Evolutionary conservation across 1,140 invertebrate genomes (phyloP).

Genomic region (Maconellicoccus hirsutus): DNA sequence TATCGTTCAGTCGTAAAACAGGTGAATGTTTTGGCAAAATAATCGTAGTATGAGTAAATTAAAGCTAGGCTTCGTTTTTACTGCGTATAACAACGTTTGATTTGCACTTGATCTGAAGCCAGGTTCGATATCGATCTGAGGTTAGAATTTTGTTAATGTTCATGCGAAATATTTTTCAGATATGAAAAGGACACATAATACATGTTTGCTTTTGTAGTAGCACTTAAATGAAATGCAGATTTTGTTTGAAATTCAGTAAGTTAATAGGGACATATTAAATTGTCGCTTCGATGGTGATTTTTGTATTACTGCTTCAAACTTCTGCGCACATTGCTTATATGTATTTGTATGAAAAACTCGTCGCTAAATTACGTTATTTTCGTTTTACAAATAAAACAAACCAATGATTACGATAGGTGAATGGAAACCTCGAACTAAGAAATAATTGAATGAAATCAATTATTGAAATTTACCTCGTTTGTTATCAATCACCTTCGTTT

Average conservation of each 20-base stretch:
- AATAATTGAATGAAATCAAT: too few species aligned
- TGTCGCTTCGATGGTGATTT: background rate
- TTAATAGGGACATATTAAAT: background rate
- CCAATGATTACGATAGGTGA: too few species aligned
- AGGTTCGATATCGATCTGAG: background rate
- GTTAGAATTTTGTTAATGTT: background rate
- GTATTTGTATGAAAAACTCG: too few species aligned
- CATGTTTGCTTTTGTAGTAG: constrained; percentile 16
- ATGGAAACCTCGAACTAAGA: too few species aligned
- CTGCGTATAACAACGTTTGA: constrained; percentile 44
- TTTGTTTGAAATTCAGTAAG: constrained; percentile 17
- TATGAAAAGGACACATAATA: background rate
- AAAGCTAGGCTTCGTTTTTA: constrained; percentile 35
- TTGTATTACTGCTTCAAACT: too few species aligned
- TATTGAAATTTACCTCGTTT: too few species aligned
- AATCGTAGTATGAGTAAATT: constrained; percentile 46
- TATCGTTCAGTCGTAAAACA: constrained; percentile 32
- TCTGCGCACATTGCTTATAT: too few species aligned
- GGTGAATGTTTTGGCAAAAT: constrained; percentile 49
- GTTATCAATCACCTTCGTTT: too few species aligned
- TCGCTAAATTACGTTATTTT: too few species aligned
- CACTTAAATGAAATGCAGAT: background rate
- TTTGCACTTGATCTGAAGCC: background rate
- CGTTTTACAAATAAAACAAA: too few species aligned
- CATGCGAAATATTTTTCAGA: constrained; percentile 2